Base-by-base conservation (phyloP, 2,797 vertebrate genomes). In the Triplophysa yarkandensis region DNA sequence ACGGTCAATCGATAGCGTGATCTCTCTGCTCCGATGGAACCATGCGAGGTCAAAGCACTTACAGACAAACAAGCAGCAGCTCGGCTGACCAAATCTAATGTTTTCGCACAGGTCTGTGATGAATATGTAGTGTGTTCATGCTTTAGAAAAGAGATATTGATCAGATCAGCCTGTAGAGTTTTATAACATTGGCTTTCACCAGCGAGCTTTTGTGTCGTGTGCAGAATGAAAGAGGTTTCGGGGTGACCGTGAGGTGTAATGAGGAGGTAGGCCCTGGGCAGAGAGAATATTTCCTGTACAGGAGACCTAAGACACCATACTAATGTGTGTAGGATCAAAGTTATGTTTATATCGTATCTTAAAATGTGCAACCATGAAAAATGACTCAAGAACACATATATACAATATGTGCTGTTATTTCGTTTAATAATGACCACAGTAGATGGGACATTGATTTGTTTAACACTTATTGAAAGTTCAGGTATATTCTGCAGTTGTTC, bases 41-140 rank as follows among this genome's bases (percentile, higher is more conserved):
- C 32, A 28, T 52, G 17, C 44, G 52, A 48, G 63, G 72, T 74
- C 39, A 74, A 74, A 67, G 50, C 52, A 67, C 28, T 66, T 57
- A 14, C 13, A 10, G n/a, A 13, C 21, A 23, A 30, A 27, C 41
- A 19, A 65, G 61, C 32, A 21, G 39, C n/a, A 23, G 32, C 28
- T n/a, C 52, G n/a, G 52, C 32, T 54, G 58, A 52, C 36, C 32
- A 72, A 63, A 43, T 50, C 30, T 14, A 14, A 48, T 64, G 6
- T 64, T 46, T 54, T 63, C 41, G 21, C 58, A 39, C 46, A 54
- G 46, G 11, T 54, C 70, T 28, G 32, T 19, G 17, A 43, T 52
- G 25, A 63, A 63, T 63, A 36, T 72, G 58, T 43, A 3, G 14
- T 17, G 8, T 55, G 43, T 73, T 32, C 61, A 55, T 55, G 36